Evolutionary conservation across 2,113 vertebrate species (phyloP).

Genomic region (Cebus imitator): DNA sequence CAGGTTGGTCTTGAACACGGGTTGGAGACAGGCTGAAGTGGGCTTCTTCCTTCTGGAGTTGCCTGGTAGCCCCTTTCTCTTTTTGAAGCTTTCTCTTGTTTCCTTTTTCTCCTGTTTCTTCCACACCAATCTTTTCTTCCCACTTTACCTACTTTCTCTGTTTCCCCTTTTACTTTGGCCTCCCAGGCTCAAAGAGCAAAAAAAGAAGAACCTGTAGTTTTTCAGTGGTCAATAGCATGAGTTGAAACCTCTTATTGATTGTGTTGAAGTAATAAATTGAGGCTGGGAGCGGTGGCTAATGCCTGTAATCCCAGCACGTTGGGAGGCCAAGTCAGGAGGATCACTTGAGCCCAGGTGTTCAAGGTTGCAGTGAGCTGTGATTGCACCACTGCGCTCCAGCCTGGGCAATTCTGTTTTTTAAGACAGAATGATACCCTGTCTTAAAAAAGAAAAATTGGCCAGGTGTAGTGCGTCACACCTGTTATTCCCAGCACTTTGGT

Average conservation of each 20-base stretch:
- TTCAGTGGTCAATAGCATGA: background rate
- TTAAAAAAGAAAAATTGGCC: too few species aligned
- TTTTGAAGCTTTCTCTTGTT: background rate
- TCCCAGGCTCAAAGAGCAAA: background rate
- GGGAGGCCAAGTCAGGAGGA: too few species aligned
- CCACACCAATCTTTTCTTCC: background rate
- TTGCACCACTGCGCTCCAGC: too few species aligned
- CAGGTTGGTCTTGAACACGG: background rate
- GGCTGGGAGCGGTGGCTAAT: too few species aligned
- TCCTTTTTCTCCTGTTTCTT: background rate
- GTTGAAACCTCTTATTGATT: background rate
- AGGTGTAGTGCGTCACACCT: too few species aligned
- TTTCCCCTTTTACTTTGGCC: background rate
- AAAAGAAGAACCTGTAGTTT: slow-evolving; percentile 54
- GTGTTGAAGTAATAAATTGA: slow-evolving; percentile 47
- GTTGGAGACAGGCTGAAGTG: background rate
- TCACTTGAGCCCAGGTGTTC: too few species aligned
- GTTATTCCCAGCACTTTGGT: too few species aligned
- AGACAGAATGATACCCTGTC: too few species aligned
- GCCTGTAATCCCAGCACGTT: too few species aligned
- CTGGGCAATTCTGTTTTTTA: too few species aligned
- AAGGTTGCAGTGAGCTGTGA: too few species aligned
- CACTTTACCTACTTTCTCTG: background rate
- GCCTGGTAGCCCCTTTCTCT: background rate
- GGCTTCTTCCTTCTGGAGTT: background rate